phyloP scores from a whole-genome alignment of 1,140 invertebrate genomes.

The Brachystomella parvula region DNA sequence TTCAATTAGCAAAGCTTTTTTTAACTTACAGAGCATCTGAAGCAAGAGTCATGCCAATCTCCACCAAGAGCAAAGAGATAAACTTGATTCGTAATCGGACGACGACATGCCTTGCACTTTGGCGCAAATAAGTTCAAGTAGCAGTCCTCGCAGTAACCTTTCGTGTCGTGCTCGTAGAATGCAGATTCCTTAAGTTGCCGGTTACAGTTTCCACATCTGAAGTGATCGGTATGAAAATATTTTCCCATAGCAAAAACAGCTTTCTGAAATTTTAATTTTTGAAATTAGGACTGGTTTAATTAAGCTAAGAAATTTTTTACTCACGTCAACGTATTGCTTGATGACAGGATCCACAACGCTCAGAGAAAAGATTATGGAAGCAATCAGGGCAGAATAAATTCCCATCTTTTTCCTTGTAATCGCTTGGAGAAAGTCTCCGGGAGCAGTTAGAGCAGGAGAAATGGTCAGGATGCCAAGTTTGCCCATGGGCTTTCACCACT shows the following conservation, averaged over 20 bases:
- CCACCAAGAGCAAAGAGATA: conserved; percentile 58
- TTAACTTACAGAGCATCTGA: conserved; percentile 53
- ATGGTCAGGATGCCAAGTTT: conserved; percentile 44
- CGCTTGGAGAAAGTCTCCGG: conserved; percentile 52
- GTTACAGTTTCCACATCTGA: conserved; percentile 55
- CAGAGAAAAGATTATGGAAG: conserved; percentile 59
- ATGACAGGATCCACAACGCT: conserved; percentile 55
- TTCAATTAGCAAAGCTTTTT: neutral
- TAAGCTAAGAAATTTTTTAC: neutral
- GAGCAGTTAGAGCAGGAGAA: conserved; percentile 57
- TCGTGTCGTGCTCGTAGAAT: conserved; percentile 47
- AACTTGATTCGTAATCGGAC: conserved; percentile 53
- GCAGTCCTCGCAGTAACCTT: conserved; percentile 50
- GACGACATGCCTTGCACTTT: conserved; percentile 54
- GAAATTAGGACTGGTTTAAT: neutral
- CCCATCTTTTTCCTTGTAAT: conserved; percentile 57
- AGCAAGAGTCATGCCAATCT: conserved; percentile 62
- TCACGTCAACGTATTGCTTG: conserved; percentile 43
- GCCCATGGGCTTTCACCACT: conserved; percentile 11
- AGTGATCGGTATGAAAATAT: conserved; percentile 60
- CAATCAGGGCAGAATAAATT: conserved; percentile 57
- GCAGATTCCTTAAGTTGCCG: conserved; percentile 51
- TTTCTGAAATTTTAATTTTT: conserved; percentile 45
- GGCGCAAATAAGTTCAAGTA: conserved; percentile 58
- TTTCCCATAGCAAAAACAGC: conserved; percentile 56